A percentile compares a stretch with the other conserved stretches of the same genome.
These are phyloP conservation scores for Atta colombica DNA, from an alignment of 1,140 invertebrate species.

Conservation along the genomic window DNA sequence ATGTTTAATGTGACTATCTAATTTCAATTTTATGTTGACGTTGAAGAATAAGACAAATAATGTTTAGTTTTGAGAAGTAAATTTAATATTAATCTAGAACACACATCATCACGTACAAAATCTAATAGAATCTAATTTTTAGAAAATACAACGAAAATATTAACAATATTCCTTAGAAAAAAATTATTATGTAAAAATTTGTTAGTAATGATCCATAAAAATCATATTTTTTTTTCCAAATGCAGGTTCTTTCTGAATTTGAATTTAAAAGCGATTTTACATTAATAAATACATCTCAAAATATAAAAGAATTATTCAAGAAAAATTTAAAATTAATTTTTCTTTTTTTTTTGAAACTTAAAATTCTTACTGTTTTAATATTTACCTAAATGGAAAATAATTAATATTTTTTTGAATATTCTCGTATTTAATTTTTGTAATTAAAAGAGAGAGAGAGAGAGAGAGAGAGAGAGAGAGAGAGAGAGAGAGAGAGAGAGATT, in stretches of 20 bases:
- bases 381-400: too few relatives aligned
- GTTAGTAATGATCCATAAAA: neutral
- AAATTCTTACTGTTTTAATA: too few relatives aligned
- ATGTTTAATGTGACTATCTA: neutral
- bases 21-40: neutral
- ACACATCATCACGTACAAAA: neutral
- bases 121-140: neutral
- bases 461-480: too few relatives aligned
- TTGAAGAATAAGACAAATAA: slow-evolving; percentile 16
- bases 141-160: neutral
- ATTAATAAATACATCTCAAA: neutral
- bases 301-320: neutral
- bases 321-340: neutral
- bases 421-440: neutral
- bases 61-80: neutral
- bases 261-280: neutral
- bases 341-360: neutral
- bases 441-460: too few relatives aligned
- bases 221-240: neutral
- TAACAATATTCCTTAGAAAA: neutral
- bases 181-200: neutral
- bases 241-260: neutral
- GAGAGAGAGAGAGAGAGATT: too few relatives aligned
- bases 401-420: neutral
- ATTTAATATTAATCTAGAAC: slow-evolving; percentile 26